Conservation (phyloP, 2,888 invertebrate species). For the Coronaproctus castanopsis region DNA sequence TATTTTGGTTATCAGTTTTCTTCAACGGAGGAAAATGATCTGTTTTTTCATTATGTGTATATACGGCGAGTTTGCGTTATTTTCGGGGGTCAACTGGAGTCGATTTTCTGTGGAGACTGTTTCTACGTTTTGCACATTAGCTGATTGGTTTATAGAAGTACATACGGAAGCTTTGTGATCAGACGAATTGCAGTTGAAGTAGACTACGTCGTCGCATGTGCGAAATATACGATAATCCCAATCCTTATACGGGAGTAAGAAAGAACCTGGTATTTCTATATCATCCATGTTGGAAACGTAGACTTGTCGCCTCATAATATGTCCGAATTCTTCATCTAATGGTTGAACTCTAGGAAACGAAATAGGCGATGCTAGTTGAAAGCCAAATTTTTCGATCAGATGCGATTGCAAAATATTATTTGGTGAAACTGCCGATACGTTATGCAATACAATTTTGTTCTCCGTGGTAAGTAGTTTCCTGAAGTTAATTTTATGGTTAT, state of each 20-base stretch:
- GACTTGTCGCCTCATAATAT: background rate
- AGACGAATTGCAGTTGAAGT: background rate
- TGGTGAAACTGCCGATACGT: too few relatives aligned
- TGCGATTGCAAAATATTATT: background rate
- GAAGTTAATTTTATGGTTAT: background rate
- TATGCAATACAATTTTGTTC: too few relatives aligned
- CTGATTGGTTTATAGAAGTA: background rate
- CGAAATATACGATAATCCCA: background rate
- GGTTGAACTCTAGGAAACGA: background rate
- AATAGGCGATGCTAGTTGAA: background rate
- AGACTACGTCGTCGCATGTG: background rate
- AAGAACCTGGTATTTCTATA: background rate
- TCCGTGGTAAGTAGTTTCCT: too few relatives aligned
- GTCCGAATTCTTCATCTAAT: background rate
- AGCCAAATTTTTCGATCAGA: background rate
- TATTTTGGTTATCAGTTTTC: too few relatives aligned
- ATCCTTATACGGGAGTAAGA: background rate
- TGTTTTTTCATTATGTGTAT: too few relatives aligned
- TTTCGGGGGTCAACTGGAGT: too few relatives aligned
- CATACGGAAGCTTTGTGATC: background rate
- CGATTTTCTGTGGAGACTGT: too few relatives aligned
- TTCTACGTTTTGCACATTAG: too few relatives aligned
- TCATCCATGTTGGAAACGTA: background rate
- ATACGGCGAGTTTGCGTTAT: too few relatives aligned
- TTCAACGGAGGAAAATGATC: too few relatives aligned